Evolutionary conservation across 2,888 invertebrate species (phyloP).

Genomic region (Agriopis leucophaearia): DNA sequence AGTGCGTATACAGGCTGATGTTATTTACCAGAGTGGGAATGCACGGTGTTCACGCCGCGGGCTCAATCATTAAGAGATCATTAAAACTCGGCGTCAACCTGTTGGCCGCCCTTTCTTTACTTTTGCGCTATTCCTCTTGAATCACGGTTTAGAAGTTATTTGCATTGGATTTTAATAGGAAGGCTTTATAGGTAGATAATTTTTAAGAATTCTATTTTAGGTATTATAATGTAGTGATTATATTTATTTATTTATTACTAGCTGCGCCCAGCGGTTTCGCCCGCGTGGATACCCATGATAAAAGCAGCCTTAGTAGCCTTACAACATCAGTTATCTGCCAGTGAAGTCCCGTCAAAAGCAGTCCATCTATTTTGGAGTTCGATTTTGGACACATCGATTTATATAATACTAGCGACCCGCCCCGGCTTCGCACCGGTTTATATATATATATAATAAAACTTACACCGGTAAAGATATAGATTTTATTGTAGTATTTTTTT

Average conservation of each 20-base stretch:
- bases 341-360: too few species aligned
- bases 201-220: background rate
- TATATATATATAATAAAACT: too few species aligned
- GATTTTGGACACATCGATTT: too few species aligned
- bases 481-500: too few species aligned
- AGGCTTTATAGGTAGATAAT: conserved; percentile 12
- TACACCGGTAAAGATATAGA: too few species aligned
- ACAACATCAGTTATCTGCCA: too few species aligned
- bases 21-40: conserved; percentile 56
- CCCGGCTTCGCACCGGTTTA: too few species aligned
- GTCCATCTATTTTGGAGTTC: too few species aligned
- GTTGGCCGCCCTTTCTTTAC: conserved; percentile 60
- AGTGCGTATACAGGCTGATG: conserved; percentile 39
- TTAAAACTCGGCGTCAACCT: conserved; percentile 68
- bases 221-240: background rate
- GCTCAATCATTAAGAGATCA: conserved; percentile 78
- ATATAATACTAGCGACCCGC: too few species aligned
- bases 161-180: conserved; percentile 42
- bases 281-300: too few species aligned
- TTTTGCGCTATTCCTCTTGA: conserved; percentile 53
- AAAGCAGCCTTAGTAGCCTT: too few species aligned
- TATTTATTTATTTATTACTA: background rate
- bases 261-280: too few species aligned
- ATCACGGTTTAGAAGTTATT: conserved; percentile 51
- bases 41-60: conserved; percentile 57